Evolutionary conservation across 2,888 invertebrate genomes (phyloP), one percentile per base, ranked within the genome.

Genomic region (Pyrochroa serraticornis): DNA sequence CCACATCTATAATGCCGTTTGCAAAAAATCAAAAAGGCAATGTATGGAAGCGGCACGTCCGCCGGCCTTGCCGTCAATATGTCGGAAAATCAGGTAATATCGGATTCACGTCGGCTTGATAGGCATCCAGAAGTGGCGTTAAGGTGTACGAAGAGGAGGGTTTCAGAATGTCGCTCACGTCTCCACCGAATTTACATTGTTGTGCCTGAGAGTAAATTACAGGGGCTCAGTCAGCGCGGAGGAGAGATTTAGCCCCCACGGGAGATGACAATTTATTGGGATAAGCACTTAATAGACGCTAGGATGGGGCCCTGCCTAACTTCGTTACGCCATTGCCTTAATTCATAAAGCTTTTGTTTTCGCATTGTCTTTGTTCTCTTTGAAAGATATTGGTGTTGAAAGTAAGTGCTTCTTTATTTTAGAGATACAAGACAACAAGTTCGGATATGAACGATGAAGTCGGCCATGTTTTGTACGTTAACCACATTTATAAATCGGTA

Each of bases 181-280:
- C 67, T 66, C 65, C 56, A 53, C 65, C 60, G 69, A 75, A 76
- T 76, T 76, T 76, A 74, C 75, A 76, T 74, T 75, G 75, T 73
- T 67, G 72, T 63, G 60, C 60, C 64, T 65, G 65, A 64, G 74
- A 71, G 74, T 75, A 74, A 75, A 76, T 76, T 76, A 75, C 75
- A 72, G 69, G 70, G 74, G 70, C 71, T 73, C 71, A 71, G 69
- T 67, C 69, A 64, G 71, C 70, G 67, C 65, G 62, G 67, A 71
- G 71, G 68, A 68, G 66, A 68, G 68, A 67, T 67, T 73, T 69
- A 61, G 69, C 68, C 75, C 41, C 71, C 75, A 64, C 67, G 74
- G 71, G 75, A 75, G 72, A 77, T 75, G 76, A 75, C 76, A 77
- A 76, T 77, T 77, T 77, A 77, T 77, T 75, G 76, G 76, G 75